These are phyloP conservation scores for Boloria selene DNA, from an alignment of 2,888 invertebrate genomes.

Conservation along the genomic window DNA sequence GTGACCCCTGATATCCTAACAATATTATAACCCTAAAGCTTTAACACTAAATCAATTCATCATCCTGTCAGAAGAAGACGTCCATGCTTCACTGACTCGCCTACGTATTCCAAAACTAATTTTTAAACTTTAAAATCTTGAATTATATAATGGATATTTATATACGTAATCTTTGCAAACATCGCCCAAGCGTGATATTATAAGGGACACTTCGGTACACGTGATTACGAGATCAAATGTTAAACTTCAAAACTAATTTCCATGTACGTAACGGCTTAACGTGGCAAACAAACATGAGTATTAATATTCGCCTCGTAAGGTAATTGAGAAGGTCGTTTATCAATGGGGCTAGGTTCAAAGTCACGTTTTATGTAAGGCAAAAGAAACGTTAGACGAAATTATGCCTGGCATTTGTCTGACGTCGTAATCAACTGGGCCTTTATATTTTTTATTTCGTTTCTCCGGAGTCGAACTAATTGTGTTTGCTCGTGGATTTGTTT, in stretches of 20 bases:
- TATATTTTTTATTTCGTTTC: conserved; percentile 31
- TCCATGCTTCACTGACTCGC: conserved; percentile 33
- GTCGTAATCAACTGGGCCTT: conserved; percentile 44
- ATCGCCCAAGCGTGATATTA: conserved; percentile 5
- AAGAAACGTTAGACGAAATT: conserved; percentile 31
- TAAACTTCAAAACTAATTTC: conserved; percentile 27
- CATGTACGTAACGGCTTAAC: conserved; percentile 8
- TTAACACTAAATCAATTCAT: conserved; percentile 52
- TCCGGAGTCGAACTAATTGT: conserved; percentile 16
- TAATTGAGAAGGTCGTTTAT: conserved; percentile 37
- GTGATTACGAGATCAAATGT: conserved; percentile 24
- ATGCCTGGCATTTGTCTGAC: conserved; percentile 56
- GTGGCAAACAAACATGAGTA: conserved; percentile 22
- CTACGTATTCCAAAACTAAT: conserved; percentile 26
- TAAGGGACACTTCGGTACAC: conserved; percentile 25
- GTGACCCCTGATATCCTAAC: conserved; percentile 12
- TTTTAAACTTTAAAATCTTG: conserved; percentile 19
- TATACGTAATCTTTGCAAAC: conserved; percentile 13
- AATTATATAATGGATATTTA: conserved; percentile 37
- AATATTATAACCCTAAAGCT: conserved; percentile 39
- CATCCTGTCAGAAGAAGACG: conserved; percentile 47
- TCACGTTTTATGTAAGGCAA: conserved; percentile 35
- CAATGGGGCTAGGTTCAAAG: conserved; percentile 31
- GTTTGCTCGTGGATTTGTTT: conserved; percentile 24
- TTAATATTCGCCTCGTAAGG: conserved; percentile 22